Conservation (phyloP, 2,888 invertebrate genomes). For the Drosophila melanosoma region DNA sequence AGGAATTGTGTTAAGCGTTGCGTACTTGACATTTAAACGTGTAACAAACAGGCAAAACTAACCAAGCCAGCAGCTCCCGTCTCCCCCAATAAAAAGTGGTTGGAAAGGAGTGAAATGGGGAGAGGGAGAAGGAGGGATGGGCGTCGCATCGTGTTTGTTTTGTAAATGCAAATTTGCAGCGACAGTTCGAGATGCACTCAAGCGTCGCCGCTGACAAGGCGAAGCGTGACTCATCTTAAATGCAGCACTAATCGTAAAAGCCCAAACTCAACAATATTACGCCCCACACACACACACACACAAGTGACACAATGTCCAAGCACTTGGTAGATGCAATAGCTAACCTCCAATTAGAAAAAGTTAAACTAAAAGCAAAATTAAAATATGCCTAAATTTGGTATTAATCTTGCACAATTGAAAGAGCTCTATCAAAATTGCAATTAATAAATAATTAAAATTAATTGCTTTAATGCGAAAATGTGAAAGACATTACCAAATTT, state of each 20-base stretch:
- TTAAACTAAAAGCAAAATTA: neutral
- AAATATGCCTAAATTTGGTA: neutral
- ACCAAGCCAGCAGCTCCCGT: neutral
- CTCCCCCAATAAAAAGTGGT: neutral
- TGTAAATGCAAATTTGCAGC: constrained; percentile 65
- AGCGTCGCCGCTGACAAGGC: constrained; percentile 39
- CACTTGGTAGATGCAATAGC: neutral
- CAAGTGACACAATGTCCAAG: neutral
- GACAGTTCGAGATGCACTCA: constrained; percentile 65
- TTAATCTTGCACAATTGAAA: too few relatives aligned
- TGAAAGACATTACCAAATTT: neutral
- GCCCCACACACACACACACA: neutral
- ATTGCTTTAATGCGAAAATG: neutral
- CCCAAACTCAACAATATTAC: neutral
- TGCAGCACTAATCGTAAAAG: constrained; percentile 29
- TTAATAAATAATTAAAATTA: neutral
- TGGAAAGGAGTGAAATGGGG: too few relatives aligned
- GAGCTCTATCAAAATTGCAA: too few relatives aligned
- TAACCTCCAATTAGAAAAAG: neutral
- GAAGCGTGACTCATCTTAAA: constrained; percentile 41
- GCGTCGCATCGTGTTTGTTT: constrained; percentile 7
- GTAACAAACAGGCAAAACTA: constrained; percentile 69
- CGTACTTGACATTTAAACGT: constrained; percentile 80
- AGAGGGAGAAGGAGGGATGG: neutral
- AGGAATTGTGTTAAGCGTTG: constrained; percentile 77